These are phyloP conservation scores for Poecilia latipinna DNA, from an alignment of 2,113 vertebrate genomes.

Conservation along the genomic window DNA sequence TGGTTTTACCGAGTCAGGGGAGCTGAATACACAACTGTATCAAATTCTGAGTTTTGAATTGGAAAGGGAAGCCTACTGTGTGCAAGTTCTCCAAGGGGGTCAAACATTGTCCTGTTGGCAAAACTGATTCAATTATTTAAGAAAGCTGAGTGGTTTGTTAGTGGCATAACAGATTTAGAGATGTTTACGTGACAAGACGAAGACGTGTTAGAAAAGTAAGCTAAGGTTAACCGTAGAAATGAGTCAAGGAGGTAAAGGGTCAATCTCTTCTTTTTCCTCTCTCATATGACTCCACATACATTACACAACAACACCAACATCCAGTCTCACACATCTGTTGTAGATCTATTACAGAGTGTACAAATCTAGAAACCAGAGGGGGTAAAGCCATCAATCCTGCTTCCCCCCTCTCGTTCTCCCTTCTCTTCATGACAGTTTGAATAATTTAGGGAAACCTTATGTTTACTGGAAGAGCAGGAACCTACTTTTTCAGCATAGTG, in stretches of 20 bases:
- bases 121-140: too few species aligned
- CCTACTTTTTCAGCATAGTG: constrained; percentile 21
- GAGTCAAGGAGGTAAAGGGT: background rate
- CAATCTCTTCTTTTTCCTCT: background rate
- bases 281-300: background rate
- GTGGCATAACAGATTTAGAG: too few species aligned
- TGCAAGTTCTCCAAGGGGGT: too few species aligned
- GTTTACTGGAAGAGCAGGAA: constrained; percentile 47
- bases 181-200: background rate
- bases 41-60: too few species aligned
- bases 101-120: too few species aligned
- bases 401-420: constrained; percentile 2
- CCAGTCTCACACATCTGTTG: constrained; percentile 63
- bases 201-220: background rate
- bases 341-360: constrained; percentile 53
- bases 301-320: constrained; percentile 15
- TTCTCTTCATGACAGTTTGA: constrained; percentile 8
- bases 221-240: background rate
- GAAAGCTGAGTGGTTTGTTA: too few species aligned
- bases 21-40: too few species aligned
- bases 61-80: too few species aligned
- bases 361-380: constrained; percentile 53
- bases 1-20: too few species aligned
- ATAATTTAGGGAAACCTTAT: constrained; percentile 32
- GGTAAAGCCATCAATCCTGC: constrained; percentile 63